Evolutionary conservation across 2,888 invertebrate species (phyloP), one percentile per base, ranked within the genome.

Genomic region (Spatulosminthurus flaviceps): DNA sequence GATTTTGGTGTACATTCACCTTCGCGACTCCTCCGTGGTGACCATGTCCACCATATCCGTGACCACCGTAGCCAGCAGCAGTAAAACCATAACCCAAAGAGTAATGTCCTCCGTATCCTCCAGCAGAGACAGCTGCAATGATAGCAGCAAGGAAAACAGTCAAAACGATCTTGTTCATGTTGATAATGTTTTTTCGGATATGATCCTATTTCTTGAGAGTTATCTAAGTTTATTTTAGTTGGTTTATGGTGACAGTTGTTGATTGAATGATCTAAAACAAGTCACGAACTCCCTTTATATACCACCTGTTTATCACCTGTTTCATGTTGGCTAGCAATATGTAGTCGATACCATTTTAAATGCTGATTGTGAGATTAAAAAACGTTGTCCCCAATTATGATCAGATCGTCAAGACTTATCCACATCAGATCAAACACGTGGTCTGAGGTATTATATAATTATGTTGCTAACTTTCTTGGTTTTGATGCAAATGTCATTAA

Each of bases 1-100:
- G 83, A 69, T 79, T 80, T 71, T 83, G 81, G 29, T 82, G 82
- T 0, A 82, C 82, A 67, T 83, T 76, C 43, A 84, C 84, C 42
- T 82, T 80, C n/a, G 84, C 83, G 19, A 80, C 73, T 69, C 81
- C 82, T 5, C 77, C 77, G 2, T 77, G 80, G 60, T 82, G 79
- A 34, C 82, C 82, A 41, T 83, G 78, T 22, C 78, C 78, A 28
- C 66, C 26, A 24, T 61, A 28, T 24, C 64, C 60, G 28, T 77
- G 66, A 21, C 74, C 73, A 26, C 71, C 72, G 22, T 61, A 51
- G 21, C 71, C 79, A 26, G 67, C 79, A 28, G 77, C 77, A 2
- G 41, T 61, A 29, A 77, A 80, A 26, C 77, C 80, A 41, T 79
- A 79, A 13, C 79, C 79, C 42, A 67, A 60, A 24, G 28, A 41